Base-by-base conservation (phyloP, 2,888 invertebrate species). In the Yponomeuta evonymella region DNA sequence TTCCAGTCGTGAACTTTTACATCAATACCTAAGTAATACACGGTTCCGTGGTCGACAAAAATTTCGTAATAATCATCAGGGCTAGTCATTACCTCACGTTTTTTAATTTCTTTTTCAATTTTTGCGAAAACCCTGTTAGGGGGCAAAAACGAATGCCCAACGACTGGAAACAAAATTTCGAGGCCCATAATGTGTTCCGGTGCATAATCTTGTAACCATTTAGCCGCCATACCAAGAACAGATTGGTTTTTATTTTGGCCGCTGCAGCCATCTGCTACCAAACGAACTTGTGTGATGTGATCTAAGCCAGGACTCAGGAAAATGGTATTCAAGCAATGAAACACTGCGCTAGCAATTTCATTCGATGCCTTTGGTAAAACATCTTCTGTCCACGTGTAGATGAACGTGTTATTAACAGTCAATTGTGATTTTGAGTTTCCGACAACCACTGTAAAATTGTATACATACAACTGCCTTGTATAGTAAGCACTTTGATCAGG, bases 331-430 rank as follows among this genome's bases (percentile, higher is more conserved):
- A 73, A 66, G 30, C 71, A 70, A 66, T 73, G 72, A 48, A 70
- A 70, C 30, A 73, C 67, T 65, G 71, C 71, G 15, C 65, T 66
- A n/a, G 70, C 62, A 43, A 66, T 74, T 73, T 69, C 71, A 69
- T 67, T 71, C 0, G 70, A 48, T 12, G 62, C 30, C n/a, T 66
- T 71, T 29, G 62, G 70, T 33, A 70, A 58, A 48, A 66, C 51
- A 64, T 73, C 69, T 58, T 75, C 75, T 33, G 72, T 73, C 74
- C 73, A 73, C 62, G 69, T 58, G 67, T 74, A 75, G 1, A 67
- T 48, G 65, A 67, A 67, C 36, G 73, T 74, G 51, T 74, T 75
- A 1, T 73, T 68, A 67, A 65, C 43, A n/a, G 66, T 70, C 12
- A 74, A 48, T 29, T 51, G 43, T 11, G 43, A 48, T 43, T 66